phyloP scores from a whole-genome alignment of 92 coral and sea anemone species.

The Virgularia gustaviana region DNA sequence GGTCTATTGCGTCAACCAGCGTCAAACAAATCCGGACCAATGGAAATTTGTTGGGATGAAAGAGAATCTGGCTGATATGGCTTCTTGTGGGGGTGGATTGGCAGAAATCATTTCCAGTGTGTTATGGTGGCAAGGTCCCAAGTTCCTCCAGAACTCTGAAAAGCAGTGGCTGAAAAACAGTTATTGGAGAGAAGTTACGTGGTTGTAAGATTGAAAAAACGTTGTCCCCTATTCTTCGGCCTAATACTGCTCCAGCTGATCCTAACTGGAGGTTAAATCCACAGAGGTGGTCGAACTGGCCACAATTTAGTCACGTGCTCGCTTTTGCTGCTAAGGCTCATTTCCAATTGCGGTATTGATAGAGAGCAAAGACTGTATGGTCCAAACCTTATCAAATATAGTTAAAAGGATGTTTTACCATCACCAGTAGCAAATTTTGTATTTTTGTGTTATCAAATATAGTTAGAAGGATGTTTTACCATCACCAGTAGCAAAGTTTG shows the following conservation, averaged over 20 bases:
- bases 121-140: slow-evolving; percentile 2
- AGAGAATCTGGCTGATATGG: neutral
- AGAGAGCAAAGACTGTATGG: neutral
- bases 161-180: neutral
- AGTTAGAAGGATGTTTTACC: too few species aligned
- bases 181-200: neutral
- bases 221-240: neutral
- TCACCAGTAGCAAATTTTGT: too few species aligned
- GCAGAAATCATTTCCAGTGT: neutral
- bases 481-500: too few species aligned
- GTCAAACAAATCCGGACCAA: neutral
- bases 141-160: neutral
- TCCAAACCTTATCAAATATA: too few species aligned
- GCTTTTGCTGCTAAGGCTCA: neutral
- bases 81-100: neutral
- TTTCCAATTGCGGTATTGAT: neutral
- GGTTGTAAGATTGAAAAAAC: neutral
- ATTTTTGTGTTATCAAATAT: too few species aligned
- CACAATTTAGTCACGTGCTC: neutral
- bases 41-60: neutral
- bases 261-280: neutral
- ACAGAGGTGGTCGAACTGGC: slow-evolving; percentile 5
- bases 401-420: too few species aligned
- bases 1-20: neutral
- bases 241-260: neutral